Evolutionary conservation across 92 coral and sea anemone species (phyloP).

Genomic region (Muricea muricata): DNA sequence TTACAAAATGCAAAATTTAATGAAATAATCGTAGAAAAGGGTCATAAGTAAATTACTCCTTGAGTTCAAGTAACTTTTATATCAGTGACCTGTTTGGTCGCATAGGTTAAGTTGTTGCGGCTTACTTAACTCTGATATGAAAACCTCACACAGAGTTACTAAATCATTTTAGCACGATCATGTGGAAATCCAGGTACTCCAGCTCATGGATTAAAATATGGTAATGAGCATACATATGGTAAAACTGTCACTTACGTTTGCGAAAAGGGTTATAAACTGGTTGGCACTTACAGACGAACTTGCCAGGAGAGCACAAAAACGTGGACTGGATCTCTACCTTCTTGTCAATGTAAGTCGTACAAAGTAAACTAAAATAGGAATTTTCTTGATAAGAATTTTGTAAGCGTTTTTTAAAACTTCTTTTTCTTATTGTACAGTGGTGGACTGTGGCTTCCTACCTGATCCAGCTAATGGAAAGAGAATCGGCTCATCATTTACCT

Average conservation of each 20-base stretch:
- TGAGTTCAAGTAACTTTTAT: no score
- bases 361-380: no score
- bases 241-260: slow-evolving; percentile 74
- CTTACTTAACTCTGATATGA: no score
- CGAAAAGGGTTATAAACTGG: slow-evolving; percentile 74
- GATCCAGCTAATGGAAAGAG: slow-evolving; percentile 76
- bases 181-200: slow-evolving; percentile 95
- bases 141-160: no score
- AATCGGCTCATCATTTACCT: slow-evolving; percentile 78
- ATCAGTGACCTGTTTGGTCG: no score
- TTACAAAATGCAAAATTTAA: no score
- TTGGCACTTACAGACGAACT: slow-evolving; percentile 71
- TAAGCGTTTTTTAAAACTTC: no score
- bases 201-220: slow-evolving; percentile 78
- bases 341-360: slow-evolving; percentile 88
- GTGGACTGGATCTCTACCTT: slow-evolving; percentile 93
- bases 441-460: slow-evolving; percentile 85
- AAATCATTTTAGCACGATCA: slow-evolving; percentile 77
- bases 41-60: no score
- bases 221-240: slow-evolving; percentile 84
- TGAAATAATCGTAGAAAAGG: no score
- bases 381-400: no score
- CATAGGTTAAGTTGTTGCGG: no score
- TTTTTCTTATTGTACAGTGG: slow-evolving; percentile 75
- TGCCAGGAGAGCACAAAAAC: slow-evolving; percentile 80